Conservation (phyloP, 2,797 vertebrate species). For the Phrynocephalus vlangalii region DNA sequence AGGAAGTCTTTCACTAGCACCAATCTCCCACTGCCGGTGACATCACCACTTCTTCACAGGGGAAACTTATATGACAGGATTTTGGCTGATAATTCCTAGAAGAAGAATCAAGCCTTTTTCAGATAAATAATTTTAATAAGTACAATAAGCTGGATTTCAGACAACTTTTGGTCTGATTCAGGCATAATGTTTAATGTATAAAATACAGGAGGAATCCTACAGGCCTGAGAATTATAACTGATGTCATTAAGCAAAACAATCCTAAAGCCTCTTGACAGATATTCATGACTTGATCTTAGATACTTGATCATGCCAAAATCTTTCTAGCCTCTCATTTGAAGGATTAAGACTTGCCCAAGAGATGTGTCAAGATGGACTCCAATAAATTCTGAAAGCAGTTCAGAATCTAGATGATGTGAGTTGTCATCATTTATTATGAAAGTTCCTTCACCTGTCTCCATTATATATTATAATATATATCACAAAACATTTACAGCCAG, state of each 20-base stretch:
- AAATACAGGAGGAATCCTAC: constrained; percentile 32
- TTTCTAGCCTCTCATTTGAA: constrained; percentile 63
- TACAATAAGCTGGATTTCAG: neutral
- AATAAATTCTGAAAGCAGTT: constrained; percentile 56
- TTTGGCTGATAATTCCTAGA: no score
- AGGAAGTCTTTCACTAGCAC: no score
- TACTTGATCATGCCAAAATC: constrained; percentile 55
- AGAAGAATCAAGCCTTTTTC: no score
- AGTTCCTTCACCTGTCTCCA: constrained; percentile 41
- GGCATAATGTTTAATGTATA: constrained; percentile 40
- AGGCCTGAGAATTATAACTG: constrained; percentile 40
- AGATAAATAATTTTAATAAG: no score
- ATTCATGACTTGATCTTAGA: constrained; percentile 54
- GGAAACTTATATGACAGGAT: no score
- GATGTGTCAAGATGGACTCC: constrained; percentile 49
- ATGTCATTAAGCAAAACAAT: constrained; percentile 54
- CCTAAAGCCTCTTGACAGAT: constrained; percentile 56
- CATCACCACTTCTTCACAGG: no score
- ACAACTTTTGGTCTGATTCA: neutral
- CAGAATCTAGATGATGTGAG: constrained; percentile 29
- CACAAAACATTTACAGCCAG: constrained; percentile 54
- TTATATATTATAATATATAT: constrained; percentile 53
- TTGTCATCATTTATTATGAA: constrained; percentile 63
- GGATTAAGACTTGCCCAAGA: constrained; percentile 63
- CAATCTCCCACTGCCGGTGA: no score